phyloP scores from a whole-genome alignment of 2,797 vertebrate genomes.

The Gorsachius magnificus region DNA sequence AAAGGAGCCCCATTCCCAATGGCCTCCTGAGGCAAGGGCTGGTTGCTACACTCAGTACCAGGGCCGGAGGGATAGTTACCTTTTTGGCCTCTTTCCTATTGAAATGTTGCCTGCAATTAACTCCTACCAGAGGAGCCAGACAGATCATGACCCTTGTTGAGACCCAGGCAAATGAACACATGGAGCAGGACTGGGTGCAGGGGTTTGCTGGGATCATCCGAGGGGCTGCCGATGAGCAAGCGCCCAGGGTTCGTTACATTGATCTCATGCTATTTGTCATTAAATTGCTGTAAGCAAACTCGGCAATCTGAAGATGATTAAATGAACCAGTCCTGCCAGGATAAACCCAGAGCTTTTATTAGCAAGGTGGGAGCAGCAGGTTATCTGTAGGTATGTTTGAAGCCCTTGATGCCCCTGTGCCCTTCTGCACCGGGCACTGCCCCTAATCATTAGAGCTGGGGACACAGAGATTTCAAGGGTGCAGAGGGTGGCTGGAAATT shows the following conservation, averaged over 20 bases:
- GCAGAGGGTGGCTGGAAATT: background rate
- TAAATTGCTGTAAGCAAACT: background rate
- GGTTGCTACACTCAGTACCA: background rate
- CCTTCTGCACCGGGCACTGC: background rate
- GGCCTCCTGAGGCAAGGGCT: rapidly evolving
- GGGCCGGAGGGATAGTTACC: background rate
- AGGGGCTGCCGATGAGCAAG: rapidly evolving
- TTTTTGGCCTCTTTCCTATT: background rate
- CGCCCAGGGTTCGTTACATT: rapidly evolving
- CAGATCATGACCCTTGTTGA: background rate
- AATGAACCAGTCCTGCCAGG: background rate
- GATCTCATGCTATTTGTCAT: background rate
- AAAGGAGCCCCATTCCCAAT: background rate
- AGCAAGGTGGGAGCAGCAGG: background rate
- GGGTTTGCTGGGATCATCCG: background rate
- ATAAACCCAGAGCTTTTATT: background rate
- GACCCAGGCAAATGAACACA: rapidly evolving
- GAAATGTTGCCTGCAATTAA: background rate
- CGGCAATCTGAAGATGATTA: background rate
- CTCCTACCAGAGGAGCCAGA: background rate
- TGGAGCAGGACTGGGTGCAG: background rate
- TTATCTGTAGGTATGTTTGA: background rate
- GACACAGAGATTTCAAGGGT: background rate
- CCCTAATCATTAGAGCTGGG: background rate
- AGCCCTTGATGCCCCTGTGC: background rate